Evolutionary conservation across 1,140 invertebrate species (phyloP), one percentile per base, ranked within the genome.

Genomic region (Pectinophora gossypiella): DNA sequence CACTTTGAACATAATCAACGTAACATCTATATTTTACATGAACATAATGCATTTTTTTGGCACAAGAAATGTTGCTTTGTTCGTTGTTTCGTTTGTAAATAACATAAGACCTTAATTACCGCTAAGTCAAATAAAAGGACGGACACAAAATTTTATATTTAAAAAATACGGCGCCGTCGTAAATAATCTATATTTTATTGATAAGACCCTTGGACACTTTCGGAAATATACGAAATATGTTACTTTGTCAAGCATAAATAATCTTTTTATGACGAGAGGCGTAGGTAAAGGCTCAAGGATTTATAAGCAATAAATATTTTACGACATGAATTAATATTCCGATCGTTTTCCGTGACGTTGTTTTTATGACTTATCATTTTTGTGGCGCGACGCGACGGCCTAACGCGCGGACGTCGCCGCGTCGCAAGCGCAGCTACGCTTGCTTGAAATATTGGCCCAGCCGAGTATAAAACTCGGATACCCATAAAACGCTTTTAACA

Each of bases 271-370:
- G 81, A 87, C 76, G 76, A 72, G 76, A 76, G 79, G 78, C 84
- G 81, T 87, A 85, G 77, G 84, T 83, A 87, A 85, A 83, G 76
- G 76, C 80, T 85, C 80, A 87, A 87, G 84, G 84, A 87, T 87
- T 87, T 87, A 87, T 87, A 87, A 73, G 81, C 50, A 83, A 87
- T 87, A 87, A 87, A 87, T 87, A 83, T 87, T 87, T 87, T 85
- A 87, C 84, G 84, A 85, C 78, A 76, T 74, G 76, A 87, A 87
- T 87, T 87, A 85, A 87, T 87, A 87, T 87, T 85, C 84, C 64
- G 80, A 83, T 79, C 84, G 84, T 84, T 84, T 81, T 87, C 73
- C 65, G 84, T 87, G 80, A 87, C 84, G 78, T 84, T 75, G 71
- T 81, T 85, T 85, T 85, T 85, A 87, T 85, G 80, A 87, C 52